Conservation (phyloP, 92 coral and sea anemone genomes). For the Porites divaricata region DNA sequence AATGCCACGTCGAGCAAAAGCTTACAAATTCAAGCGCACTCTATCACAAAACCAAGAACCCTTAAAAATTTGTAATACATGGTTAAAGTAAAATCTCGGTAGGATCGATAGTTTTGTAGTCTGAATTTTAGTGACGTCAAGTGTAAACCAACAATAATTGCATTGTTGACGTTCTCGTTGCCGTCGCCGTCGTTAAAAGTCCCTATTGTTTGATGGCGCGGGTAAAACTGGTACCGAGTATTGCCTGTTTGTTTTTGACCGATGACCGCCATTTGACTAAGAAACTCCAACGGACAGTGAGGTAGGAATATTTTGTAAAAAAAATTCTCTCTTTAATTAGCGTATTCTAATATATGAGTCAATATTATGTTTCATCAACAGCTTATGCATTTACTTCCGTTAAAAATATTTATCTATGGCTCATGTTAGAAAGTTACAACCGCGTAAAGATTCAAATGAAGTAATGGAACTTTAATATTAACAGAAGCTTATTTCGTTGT, state of each 20-base stretch:
- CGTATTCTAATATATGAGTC: background rate
- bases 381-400: background rate
- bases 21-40: no score
- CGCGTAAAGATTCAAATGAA: background rate
- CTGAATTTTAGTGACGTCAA: no score
- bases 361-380: background rate
- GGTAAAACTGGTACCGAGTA: constrained; percentile 27
- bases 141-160: no score
- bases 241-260: constrained; percentile 33
- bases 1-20: no score
- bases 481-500: background rate
- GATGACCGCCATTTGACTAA: constrained; percentile 34
- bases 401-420: background rate
- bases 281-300: constrained; percentile 42
- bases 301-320: constrained; percentile 5
- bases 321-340: background rate
- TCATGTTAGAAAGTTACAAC: background rate
- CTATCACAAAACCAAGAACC: no score
- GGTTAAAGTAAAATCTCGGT: no score
- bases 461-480: background rate
- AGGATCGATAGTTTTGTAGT: no score
- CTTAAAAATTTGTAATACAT: no score
- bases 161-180: no score
- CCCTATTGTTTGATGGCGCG: background rate
- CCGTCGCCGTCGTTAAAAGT: no score